A percentile compares a stretch with the other conserved stretches of the same genome.
Evolutionary conservation across 2,113 vertebrate species (phyloP).

Genomic region (Hipposideros armiger): DNA sequence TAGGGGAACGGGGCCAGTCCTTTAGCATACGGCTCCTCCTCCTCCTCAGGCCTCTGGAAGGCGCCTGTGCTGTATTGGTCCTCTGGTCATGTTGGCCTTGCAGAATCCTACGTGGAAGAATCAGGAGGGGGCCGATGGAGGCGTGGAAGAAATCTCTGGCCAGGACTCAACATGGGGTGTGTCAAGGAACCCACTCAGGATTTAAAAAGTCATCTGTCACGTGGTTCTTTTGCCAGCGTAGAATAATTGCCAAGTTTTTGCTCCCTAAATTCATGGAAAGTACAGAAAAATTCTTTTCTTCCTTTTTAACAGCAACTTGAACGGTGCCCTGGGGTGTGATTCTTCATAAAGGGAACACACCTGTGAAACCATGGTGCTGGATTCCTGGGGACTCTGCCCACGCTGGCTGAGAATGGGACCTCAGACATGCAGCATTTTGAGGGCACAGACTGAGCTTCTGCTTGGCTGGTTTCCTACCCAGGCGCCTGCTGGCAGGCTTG

Average conservation of each 20-base stretch:
- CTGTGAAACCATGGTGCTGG: not conserved
- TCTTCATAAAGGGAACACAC: not conserved
- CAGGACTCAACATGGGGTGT: not conserved
- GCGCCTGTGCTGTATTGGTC: not conserved
- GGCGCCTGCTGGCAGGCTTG: not conserved
- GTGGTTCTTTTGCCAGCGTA: slow-evolving; percentile 37
- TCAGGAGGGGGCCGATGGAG: not conserved
- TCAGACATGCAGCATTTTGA: not conserved
- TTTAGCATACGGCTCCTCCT: not conserved
- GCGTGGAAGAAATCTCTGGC: not conserved
- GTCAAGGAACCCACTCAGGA: not conserved
- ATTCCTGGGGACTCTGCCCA: not conserved
- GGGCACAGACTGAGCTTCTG: not conserved
- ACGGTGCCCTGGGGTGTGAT: not conserved
- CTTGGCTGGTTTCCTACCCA: not conserved
- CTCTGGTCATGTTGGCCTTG: not conserved
- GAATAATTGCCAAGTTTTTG: slow-evolving; percentile 1
- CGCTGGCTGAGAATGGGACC: not conserved
- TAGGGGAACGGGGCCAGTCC: not conserved
- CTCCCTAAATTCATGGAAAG: not conserved
- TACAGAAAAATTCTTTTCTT: not conserved
- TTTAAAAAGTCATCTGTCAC: slow-evolving; percentile 21
- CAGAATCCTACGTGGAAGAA: not conserved
- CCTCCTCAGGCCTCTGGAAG: not conserved
- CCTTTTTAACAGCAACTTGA: slow-evolving; percentile 34